Evolutionary conservation across 2,888 invertebrate species (phyloP).

Genomic region (Mimas tiliae): DNA sequence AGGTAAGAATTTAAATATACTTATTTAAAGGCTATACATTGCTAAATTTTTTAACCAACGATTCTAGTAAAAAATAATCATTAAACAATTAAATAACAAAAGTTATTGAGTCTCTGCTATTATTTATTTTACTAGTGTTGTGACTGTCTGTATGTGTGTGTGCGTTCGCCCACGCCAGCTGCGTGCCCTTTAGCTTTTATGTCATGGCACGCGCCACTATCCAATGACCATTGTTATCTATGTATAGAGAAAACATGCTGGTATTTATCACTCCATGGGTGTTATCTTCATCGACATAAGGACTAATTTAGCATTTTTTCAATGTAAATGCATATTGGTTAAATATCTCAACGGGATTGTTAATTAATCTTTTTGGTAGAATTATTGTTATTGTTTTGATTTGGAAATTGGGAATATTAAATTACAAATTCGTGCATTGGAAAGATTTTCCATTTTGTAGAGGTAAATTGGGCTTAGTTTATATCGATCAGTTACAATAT

Average conservation of each 20-base stretch:
- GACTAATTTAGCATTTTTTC: neutral
- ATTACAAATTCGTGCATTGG: neutral
- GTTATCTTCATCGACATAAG: neutral
- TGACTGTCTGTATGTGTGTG: conserved; percentile 37
- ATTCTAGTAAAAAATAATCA: neutral
- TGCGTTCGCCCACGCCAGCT: conserved; percentile 74
- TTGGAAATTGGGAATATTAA: neutral
- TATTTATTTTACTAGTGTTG: conserved; percentile 26
- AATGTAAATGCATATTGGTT: neutral
- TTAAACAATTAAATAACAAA: neutral
- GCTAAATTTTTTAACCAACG: no score
- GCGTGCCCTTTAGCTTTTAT: conserved; percentile 68
- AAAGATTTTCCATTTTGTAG: neutral
- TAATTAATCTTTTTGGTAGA: neutral
- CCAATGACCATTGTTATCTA: conserved; percentile 52
- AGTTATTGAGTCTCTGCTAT: neutral
- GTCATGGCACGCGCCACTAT: conserved; percentile 72
- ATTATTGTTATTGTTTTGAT: conserved; percentile 1
- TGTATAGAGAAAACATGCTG: conserved; percentile 30
- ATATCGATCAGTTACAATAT: neutral
- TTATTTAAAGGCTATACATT: no score
- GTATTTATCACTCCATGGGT: neutral
- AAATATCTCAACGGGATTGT: neutral
- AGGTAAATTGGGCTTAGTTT: neutral
- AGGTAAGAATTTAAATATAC: no score